These are phyloP conservation scores for Oryzias melastigma DNA, from an alignment of 2,113 vertebrate species.

Conservation along the genomic window DNA sequence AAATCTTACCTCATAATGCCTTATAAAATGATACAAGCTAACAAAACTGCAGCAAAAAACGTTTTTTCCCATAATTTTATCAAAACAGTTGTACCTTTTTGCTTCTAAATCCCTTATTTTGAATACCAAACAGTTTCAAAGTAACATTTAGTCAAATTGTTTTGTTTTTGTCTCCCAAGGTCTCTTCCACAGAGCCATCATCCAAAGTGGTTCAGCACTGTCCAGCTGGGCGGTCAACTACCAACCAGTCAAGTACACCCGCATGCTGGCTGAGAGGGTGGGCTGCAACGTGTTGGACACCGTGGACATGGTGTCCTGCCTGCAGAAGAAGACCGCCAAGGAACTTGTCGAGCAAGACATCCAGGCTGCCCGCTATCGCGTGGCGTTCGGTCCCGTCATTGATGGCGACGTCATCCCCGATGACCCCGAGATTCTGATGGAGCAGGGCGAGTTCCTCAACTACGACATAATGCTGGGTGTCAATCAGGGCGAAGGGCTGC, in stretches of 20 bases:
- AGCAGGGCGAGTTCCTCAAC: conserved; percentile 98
- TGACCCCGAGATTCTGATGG: conserved; percentile 98
- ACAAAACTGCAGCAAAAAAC: too few relatives aligned
- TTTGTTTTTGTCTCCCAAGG: conserved; percentile 71
- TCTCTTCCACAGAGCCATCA: conserved; percentile 97
- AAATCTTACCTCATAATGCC: too few relatives aligned
- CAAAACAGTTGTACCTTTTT: too few relatives aligned
- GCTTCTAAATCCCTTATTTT: too few relatives aligned
- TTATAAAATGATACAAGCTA: too few relatives aligned
- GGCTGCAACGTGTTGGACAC: conserved; percentile 97
- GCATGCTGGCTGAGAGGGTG: conserved; percentile 94
- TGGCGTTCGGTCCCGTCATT: conserved; percentile 96
- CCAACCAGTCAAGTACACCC: conserved; percentile 96
- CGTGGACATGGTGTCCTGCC: conserved; percentile 94
- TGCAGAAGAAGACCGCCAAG: conserved; percentile 93
- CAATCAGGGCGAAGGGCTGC: conserved; percentile 96
- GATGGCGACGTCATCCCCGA: conserved; percentile 97
- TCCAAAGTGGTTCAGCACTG: conserved; percentile 94
- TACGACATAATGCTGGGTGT: conserved; percentile 99
- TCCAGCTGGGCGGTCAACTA: conserved; percentile 99
- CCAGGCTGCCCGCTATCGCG: conserved; percentile 93
- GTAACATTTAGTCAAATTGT: not conserved
- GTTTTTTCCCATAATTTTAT: too few relatives aligned
- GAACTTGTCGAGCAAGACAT: conserved; percentile 98
- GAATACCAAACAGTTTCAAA: too few relatives aligned